Conservation (phyloP, 2,113 vertebrate species). For the Eublepharis macularius region DNA sequence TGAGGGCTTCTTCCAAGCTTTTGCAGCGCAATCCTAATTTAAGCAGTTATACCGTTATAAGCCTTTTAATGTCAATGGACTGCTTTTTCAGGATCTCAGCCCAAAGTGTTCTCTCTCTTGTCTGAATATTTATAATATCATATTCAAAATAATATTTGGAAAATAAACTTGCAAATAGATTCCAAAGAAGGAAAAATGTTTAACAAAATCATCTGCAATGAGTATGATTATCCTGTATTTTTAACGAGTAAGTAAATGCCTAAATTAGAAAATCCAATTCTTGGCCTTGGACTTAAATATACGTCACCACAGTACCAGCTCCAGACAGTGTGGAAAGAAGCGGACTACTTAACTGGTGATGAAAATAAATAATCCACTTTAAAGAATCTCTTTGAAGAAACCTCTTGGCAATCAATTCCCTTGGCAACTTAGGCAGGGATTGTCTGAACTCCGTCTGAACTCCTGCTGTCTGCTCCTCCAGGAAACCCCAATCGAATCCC, state of each 20-base stretch:
- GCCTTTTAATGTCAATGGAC: too few relatives aligned
- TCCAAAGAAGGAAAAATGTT: slow-evolving; percentile 18
- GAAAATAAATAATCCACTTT: too few relatives aligned
- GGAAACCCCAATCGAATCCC: too few relatives aligned
- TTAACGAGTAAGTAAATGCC: not conserved
- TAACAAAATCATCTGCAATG: slow-evolving; percentile 8
- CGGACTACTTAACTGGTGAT: too few relatives aligned
- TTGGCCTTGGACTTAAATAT: not conserved
- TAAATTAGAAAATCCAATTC: slow-evolving; percentile 31
- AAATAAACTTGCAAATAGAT: not conserved
- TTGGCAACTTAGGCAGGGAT: too few relatives aligned
- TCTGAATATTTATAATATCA: slow-evolving; percentile 18
- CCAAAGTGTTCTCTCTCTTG: not conserved
- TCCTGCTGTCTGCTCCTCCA: too few relatives aligned
- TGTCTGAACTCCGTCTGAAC: too few relatives aligned
- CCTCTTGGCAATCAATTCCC: too few relatives aligned
- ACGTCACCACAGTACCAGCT: too few relatives aligned
- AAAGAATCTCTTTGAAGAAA: too few relatives aligned
- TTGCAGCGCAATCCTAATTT: not conserved
- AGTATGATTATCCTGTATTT: slow-evolving; percentile 7
- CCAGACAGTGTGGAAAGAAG: too few relatives aligned
- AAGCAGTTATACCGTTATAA: too few relatives aligned
- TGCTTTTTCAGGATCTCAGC: slow-evolving; percentile 1
- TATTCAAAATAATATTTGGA: not conserved
- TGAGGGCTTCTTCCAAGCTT: not conserved